Conservation (phyloP, 2,113 vertebrate genomes). For the Hucho hucho region DNA sequence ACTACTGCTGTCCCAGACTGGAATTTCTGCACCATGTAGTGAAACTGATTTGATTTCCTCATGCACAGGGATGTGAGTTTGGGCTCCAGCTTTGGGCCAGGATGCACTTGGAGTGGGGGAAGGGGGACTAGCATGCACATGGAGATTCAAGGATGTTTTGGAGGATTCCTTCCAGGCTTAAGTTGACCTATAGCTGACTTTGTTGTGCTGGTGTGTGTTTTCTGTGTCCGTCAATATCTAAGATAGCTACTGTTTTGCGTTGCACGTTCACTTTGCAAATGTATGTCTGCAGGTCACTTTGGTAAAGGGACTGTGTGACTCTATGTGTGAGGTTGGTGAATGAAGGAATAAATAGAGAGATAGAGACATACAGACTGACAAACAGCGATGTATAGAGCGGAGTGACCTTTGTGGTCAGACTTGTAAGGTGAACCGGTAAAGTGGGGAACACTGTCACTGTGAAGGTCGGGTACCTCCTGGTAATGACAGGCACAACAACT, state of each 20-base stretch:
- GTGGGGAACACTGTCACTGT: constrained; percentile 63
- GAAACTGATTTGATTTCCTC: constrained; percentile 71
- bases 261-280: neutral
- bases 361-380: constrained; percentile 31
- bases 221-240: neutral
- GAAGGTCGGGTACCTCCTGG: constrained; percentile 47
- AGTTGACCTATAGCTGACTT: constrained; percentile 21
- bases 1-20: constrained; percentile 61
- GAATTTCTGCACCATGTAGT: constrained; percentile 58
- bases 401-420: constrained; percentile 45
- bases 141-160: constrained; percentile 22
- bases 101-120: constrained; percentile 35
- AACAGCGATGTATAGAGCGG: constrained; percentile 41
- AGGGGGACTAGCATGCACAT: constrained; percentile 20
- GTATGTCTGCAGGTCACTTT: neutral
- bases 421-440: constrained; percentile 56
- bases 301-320: neutral
- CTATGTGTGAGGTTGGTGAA: neutral
- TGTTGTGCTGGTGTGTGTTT: neutral
- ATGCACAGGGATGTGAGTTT: constrained; percentile 46
- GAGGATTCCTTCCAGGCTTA: constrained; percentile 1
- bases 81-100: constrained; percentile 27
- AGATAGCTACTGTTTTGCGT: neutral
- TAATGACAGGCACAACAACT: constrained; percentile 57
- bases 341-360: neutral